Conservation (phyloP, 1,140 invertebrate genomes). For the Meloidogyne floridensis region DNA sequence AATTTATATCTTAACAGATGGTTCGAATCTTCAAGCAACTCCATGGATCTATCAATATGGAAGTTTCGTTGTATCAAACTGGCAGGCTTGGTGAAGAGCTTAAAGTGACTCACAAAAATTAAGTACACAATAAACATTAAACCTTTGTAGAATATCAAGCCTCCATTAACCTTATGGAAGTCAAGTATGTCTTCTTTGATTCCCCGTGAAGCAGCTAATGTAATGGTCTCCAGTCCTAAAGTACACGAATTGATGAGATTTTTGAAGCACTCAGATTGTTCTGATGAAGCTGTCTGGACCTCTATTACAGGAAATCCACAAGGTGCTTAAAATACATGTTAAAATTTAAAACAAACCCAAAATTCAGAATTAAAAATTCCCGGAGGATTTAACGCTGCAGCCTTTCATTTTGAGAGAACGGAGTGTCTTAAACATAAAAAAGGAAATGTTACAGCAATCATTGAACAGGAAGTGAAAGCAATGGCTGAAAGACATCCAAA, state of each 20-base stretch:
- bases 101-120: not conserved
- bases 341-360: not conserved
- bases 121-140: no score
- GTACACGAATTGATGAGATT: constrained; percentile 43
- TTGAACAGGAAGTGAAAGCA: not conserved
- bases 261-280: constrained; percentile 37
- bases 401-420: constrained; percentile 30
- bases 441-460: not conserved
- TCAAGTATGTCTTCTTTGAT: constrained; percentile 56
- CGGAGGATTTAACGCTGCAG: constrained; percentile 47
- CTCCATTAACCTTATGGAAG: constrained; percentile 54
- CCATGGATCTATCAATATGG: constrained; percentile 48
- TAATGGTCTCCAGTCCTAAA: constrained; percentile 30
- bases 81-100: not conserved
- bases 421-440: not conserved
- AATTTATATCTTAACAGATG: constrained; percentile 30
- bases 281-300: constrained; percentile 54
- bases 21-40: constrained; percentile 56
- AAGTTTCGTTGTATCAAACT: constrained; percentile 32
- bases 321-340: constrained; percentile 4
- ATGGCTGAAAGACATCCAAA: not conserved
- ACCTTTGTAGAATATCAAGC: not conserved
- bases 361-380: constrained; percentile 47
- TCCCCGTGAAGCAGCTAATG: constrained; percentile 44
- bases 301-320: constrained; percentile 51